Percentiles rank a stretch among this genome's conserved stretches.
These are phyloP conservation scores for Leptonema lineaticorne DNA, from an alignment of 1,140 invertebrate genomes.

Conservation along the genomic window DNA sequence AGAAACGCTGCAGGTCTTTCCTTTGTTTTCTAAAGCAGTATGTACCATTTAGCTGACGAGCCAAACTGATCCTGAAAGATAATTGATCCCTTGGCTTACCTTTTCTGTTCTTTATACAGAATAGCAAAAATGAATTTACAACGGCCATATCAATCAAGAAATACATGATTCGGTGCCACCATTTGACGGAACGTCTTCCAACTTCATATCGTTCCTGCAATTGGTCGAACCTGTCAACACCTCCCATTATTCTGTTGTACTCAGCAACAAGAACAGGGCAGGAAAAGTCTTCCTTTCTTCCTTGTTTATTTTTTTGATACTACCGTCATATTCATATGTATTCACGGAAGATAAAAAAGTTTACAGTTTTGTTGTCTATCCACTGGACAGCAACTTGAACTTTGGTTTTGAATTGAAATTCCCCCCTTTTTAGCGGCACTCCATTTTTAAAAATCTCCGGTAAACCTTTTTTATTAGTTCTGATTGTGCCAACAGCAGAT, in stretches of 20 bases:
- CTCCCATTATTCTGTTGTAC: slow-evolving; percentile 1
- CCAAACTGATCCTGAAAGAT: no score
- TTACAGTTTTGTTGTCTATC: background rate
- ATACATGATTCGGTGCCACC: slow-evolving; percentile 8
- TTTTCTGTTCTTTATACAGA: no score
- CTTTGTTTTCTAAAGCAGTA: no score
- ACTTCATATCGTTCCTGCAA: background rate
- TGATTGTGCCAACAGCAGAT: no score
- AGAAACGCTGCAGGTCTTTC: no score
- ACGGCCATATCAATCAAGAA: background rate
- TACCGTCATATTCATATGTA: background rate
- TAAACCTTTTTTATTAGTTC: no score
- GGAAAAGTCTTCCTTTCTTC: background rate
- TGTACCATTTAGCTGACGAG: no score
- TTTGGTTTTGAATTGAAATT: no score
- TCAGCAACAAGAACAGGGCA: background rate
- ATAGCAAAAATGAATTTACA: background rate
- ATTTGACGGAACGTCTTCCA: background rate
- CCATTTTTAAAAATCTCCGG: no score
- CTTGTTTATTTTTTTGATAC: background rate
- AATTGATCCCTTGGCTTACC: no score
- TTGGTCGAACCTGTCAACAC: background rate
- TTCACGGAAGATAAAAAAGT: background rate
- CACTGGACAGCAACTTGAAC: no score
- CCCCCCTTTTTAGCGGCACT: no score